These are phyloP conservation scores for Ophiothrix spiculata DNA, from an alignment of 35 echinoderm and acorn worm genomes.

Conservation along the genomic window DNA sequence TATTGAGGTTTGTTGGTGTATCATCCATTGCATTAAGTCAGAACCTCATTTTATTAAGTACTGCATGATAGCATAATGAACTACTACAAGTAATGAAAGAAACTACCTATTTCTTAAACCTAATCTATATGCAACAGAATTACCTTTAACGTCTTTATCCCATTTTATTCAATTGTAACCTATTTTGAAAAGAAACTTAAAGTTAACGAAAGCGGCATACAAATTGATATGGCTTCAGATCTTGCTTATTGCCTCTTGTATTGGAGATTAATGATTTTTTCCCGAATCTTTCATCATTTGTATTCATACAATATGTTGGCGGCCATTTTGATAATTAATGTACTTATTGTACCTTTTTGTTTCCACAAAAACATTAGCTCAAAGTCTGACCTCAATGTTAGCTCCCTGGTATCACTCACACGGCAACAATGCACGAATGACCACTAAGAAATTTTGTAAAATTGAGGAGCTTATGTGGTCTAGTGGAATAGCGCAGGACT, in stretches of 20 bases:
- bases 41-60: not conserved
- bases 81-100: not conserved
- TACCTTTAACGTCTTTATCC: not conserved
- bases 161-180: too few species aligned
- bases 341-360: not conserved
- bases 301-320: not conserved
- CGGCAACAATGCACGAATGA: not conserved
- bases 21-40: not conserved
- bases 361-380: not conserved
- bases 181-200: too few species aligned
- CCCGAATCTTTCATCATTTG: not conserved
- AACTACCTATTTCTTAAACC: not conserved
- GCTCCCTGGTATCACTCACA: not conserved
- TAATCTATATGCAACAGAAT: not conserved
- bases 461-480: too few species aligned
- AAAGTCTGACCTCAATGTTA: not conserved
- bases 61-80: not conserved
- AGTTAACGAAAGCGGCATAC: too few species aligned
- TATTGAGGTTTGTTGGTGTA: constrained; percentile 21
- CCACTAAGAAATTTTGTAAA: not conserved
- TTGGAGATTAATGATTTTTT: not conserved
- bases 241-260: not conserved
- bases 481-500: too few species aligned
- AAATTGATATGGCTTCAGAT: not conserved
- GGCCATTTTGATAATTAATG: not conserved